These are phyloP conservation scores for Pangasius larnaudii DNA, from an alignment of 2,797 vertebrate species.

Conservation along the genomic window DNA sequence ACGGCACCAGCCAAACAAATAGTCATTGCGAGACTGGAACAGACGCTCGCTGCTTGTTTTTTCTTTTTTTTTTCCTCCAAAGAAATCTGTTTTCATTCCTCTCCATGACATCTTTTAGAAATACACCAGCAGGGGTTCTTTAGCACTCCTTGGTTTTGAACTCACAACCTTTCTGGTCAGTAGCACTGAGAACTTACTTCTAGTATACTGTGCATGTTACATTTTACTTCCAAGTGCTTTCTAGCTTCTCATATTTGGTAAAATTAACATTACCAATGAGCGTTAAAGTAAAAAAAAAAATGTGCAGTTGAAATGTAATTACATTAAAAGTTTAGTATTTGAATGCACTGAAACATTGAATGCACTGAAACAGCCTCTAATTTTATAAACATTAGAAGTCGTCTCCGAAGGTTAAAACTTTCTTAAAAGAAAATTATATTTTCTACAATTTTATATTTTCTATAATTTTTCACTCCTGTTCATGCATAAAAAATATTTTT, in stretches of 20 bases:
- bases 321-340: background rate
- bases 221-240: background rate
- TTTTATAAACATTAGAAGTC: background rate
- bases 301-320: background rate
- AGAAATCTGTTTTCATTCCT: conserved; percentile 5
- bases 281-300: no score
- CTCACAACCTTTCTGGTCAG: background rate
- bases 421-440: background rate
- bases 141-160: background rate
- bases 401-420: background rate
- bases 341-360: background rate
- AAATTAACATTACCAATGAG: background rate
- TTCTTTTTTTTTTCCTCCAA: background rate
- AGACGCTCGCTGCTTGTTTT: background rate
- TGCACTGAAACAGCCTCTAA: background rate
- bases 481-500: background rate
- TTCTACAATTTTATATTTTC: no score
- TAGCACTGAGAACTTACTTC: background rate
- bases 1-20: conserved; percentile 19
- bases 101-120: background rate
- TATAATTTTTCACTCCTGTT: background rate
- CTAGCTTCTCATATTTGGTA: background rate
- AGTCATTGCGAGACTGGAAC: conserved; percentile 14
- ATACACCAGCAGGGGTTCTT: background rate
- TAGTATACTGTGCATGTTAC: background rate